These are phyloP conservation scores for Pseudorhombus dupliciocellatus DNA, from an alignment of 2,113 vertebrate genomes.

Conservation along the genomic window DNA sequence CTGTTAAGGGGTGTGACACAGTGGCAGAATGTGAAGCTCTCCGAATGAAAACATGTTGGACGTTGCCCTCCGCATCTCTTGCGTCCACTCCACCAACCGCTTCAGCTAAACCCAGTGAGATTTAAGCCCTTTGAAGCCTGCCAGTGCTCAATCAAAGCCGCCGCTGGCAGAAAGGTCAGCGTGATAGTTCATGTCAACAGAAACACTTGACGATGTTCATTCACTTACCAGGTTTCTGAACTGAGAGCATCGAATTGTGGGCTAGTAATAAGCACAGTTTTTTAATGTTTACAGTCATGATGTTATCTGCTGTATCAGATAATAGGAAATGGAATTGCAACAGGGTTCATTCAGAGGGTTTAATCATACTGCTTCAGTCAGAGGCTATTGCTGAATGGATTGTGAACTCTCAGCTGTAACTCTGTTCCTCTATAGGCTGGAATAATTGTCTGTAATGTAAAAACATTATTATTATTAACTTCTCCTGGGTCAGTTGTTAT, in stretches of 20 bases:
- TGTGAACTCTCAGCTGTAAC: not conserved
- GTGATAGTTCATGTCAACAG: constrained; percentile 5
- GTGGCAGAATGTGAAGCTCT: not conserved
- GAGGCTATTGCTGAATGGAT: not conserved
- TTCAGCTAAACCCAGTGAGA: not conserved
- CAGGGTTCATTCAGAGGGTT: constrained; percentile 25
- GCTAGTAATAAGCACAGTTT: constrained; percentile 23
- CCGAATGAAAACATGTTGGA: not conserved
- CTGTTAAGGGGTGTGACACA: not conserved
- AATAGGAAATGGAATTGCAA: constrained; percentile 55
- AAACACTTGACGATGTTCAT: constrained; percentile 29
- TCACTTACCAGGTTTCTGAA: constrained; percentile 8
- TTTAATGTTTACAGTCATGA: constrained; percentile 21
- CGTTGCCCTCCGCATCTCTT: not conserved
- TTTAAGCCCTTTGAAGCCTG: constrained; percentile 23
- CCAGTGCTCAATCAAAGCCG: constrained; percentile 23
- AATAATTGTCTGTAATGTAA: not conserved
- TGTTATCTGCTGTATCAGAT: constrained; percentile 49
- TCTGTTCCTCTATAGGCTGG: not conserved
- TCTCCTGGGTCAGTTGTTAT: no score
- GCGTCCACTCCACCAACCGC: not conserved
- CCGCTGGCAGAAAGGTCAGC: constrained; percentile 33
- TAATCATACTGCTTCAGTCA: constrained; percentile 14
- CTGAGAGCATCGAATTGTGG: not conserved
- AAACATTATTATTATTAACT: not conserved